Base-by-base conservation (phyloP, 2,797 vertebrate genomes). In the Falco cherrug region DNA sequence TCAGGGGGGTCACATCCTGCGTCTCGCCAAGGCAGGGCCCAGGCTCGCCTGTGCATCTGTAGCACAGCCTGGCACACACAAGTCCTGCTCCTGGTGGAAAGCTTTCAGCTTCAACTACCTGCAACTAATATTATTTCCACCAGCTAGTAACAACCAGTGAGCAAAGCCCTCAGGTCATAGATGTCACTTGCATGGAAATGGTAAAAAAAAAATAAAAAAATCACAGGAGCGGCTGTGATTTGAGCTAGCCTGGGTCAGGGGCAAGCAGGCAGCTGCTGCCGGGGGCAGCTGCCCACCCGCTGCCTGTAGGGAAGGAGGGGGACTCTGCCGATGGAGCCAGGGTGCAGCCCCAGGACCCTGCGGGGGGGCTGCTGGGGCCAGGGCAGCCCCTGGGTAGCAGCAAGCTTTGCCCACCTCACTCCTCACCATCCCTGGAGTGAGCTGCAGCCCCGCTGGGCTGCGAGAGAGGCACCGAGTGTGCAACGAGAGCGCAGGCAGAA, bases 381-480 rank as follows among this genome's bases (percentile, higher is more conserved):
- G 9, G 43, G 16, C 43, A 68, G 48, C 29, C 41, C 8, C 5
- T 20, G 37, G 28, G 5, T 4, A 18, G 29, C 39, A 31, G 11
- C 1, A 10, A 70, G 24, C 61, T 67, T 41, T 67, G 61, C 9
- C 41, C 21, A 20, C 25, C 60, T 54, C 64, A 18, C 28, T 50
- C 39, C 28, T 57, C 13, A 6, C 28, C 33, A 7, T 17, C 12
- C 29, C 35, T 4, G 29, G 31, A 45, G 15, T 1, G 8, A 84
- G 24, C 24, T 84, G 65, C 73, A 65, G 56, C 9, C 51, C 20
- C 22, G 22, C 17, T 0, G 1, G 17, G 33, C 33, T 60, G n/a
- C 3, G 0, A 24, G 56, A 31, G 6, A 11, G 29, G 16, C 57
- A 51, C 19, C 0, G 0, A 56, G 33, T 4, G 7, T 21, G 20